Evolutionary conservation across 2,113 vertebrate species (phyloP).

Genomic region (Ramphastos sulfuratus): DNA sequence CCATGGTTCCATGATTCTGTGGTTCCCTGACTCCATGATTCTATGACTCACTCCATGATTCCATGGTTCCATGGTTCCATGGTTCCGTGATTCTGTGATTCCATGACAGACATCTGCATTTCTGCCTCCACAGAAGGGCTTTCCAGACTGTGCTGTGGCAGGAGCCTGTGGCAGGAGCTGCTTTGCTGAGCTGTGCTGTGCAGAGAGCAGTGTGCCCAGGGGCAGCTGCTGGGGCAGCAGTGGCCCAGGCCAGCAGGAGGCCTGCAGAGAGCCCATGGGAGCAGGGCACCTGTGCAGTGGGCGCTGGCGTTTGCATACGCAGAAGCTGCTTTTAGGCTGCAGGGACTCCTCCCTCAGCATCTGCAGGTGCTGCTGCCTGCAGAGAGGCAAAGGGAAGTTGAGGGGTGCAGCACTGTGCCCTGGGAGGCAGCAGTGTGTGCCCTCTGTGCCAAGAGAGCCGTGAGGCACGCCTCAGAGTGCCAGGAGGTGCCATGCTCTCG

Average conservation of each 20-base stretch:
- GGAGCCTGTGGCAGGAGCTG: background rate
- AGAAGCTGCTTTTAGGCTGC: conserved; percentile 55
- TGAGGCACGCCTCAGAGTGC: conserved; percentile 24
- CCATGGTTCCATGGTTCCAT: too few relatives aligned
- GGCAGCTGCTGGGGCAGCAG: background rate
- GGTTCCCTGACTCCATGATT: too few relatives aligned
- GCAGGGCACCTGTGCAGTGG: conserved; percentile 51
- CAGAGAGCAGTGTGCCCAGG: conserved; percentile 7
- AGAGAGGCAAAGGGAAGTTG: conserved; percentile 57
- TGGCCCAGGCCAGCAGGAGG: conserved; percentile 39
- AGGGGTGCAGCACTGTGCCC: background rate
- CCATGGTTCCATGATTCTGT: too few relatives aligned
- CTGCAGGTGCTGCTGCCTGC: conserved; percentile 66
- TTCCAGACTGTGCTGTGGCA: background rate
- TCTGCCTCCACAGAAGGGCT: background rate
- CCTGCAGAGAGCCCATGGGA: conserved; percentile 31
- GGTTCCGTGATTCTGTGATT: too few relatives aligned
- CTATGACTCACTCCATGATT: too few relatives aligned
- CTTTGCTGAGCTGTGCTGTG: conserved; percentile 5
- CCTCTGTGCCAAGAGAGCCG: conserved; percentile 25
- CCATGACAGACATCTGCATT: background rate
- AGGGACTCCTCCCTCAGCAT: conserved; percentile 51
- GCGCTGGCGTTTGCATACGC: conserved; percentile 64
- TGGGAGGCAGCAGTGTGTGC: background rate
- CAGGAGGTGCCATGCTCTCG: background rate